These are phyloP conservation scores for Seira musarum DNA, from an alignment of 2,888 invertebrate species.

Conservation along the genomic window DNA sequence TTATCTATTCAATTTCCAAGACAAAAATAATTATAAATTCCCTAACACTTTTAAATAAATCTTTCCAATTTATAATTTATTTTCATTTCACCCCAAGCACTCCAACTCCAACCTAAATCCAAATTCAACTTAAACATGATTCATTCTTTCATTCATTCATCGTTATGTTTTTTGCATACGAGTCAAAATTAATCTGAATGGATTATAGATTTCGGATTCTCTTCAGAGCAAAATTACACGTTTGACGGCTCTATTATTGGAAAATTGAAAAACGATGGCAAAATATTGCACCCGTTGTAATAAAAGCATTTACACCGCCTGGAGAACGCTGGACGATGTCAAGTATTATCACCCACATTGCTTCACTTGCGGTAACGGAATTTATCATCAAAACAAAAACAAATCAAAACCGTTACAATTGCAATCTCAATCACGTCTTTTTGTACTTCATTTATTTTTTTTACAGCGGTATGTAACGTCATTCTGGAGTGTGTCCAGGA, in stretches of 20 bases:
- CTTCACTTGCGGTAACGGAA: conserved; percentile 46
- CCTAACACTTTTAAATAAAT: too few relatives aligned
- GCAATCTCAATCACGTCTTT: not conserved
- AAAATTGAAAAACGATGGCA: not conserved
- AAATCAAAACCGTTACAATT: too few relatives aligned
- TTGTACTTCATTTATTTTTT: not conserved
- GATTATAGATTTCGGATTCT: not conserved
- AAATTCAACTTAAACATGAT: too few relatives aligned
- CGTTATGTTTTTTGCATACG: too few relatives aligned
- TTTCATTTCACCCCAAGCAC: too few relatives aligned
- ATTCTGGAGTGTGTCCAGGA: conserved; percentile 30
- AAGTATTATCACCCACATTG: conserved; percentile 55
- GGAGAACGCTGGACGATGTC: conserved; percentile 37
- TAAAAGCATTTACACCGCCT: conserved; percentile 30
- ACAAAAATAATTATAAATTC: not conserved
- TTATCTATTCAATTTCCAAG: conserved; percentile 7
- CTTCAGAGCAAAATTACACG: conserved; percentile 3
- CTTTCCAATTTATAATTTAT: too few relatives aligned
- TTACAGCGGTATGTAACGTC: conserved; percentile 37
- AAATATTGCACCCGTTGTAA: conserved; percentile 44
- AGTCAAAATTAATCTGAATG: too few relatives aligned
- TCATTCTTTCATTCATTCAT: too few relatives aligned
- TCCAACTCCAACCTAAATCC: too few relatives aligned
- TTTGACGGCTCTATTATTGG: not conserved
- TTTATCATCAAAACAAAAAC: conserved; percentile 7